Evolutionary conservation across 2,113 vertebrate genomes (phyloP).

Genomic region (Micronisus gabar): DNA sequence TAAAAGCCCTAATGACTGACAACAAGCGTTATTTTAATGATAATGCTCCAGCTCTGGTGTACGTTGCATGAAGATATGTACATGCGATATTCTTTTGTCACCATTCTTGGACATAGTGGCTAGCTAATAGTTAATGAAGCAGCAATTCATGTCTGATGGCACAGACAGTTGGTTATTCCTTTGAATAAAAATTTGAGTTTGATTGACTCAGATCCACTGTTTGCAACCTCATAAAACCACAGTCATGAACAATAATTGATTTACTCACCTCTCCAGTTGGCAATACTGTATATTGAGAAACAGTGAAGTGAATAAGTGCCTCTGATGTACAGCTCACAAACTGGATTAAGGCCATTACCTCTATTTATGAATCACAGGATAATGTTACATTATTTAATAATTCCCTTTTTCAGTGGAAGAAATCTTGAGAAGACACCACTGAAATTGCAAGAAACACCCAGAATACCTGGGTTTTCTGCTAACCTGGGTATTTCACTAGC

Average conservation of each 20-base stretch:
- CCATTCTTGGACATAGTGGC: slow-evolving; percentile 14
- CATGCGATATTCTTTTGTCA: slow-evolving; percentile 41
- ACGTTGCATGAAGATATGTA: slow-evolving; percentile 21
- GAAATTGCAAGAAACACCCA: background rate
- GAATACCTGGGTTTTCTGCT: background rate
- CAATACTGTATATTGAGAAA: background rate
- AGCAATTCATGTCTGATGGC: slow-evolving; percentile 44
- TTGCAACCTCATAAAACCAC: slow-evolving; percentile 40
- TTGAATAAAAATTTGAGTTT: slow-evolving; percentile 47
- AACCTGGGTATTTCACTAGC: background rate
- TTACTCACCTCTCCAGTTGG: slow-evolving; percentile 4
- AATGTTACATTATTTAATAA: background rate
- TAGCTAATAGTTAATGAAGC: slow-evolving; percentile 67
- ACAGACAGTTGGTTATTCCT: slow-evolving; percentile 49
- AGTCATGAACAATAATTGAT: slow-evolving; percentile 22
- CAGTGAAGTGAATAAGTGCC: background rate
- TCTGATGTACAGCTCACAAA: background rate
- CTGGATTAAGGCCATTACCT: background rate
- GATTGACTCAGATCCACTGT: slow-evolving; percentile 37
- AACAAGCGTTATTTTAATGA: slow-evolving; percentile 38
- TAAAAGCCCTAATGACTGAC: slow-evolving; percentile 59
- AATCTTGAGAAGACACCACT: background rate
- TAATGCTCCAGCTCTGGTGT: background rate
- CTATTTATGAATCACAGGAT: background rate
- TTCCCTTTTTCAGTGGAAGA: background rate